phyloP scores from a whole-genome alignment of 2,113 vertebrate species.

The Diphyllodes magnificus region DNA sequence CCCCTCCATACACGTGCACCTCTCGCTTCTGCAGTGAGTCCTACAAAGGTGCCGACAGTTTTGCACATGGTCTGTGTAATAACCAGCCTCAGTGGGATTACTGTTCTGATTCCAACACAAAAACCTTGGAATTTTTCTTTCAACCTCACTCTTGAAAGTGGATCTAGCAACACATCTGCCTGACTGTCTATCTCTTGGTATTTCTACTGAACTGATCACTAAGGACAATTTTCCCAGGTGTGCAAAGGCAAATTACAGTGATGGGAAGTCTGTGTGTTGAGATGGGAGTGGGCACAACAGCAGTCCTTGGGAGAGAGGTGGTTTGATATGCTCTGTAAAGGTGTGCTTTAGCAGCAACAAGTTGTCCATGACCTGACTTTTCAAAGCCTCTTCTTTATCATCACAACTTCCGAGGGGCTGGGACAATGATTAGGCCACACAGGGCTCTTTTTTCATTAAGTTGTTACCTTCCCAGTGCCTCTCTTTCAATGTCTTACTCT shows the following conservation, averaged over 20 bases:
- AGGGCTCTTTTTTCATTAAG: neutral
- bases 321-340: neutral
- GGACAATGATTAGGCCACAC: neutral
- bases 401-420: neutral
- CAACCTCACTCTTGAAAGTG: neutral
- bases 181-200: neutral
- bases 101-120: neutral
- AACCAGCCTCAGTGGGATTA: neutral
- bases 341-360: neutral
- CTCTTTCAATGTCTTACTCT: neutral
- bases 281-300: neutral
- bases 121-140: neutral
- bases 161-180: neutral
- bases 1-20: neutral
- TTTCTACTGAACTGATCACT: neutral
- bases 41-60: neutral
- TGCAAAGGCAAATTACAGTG: neutral
- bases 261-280: neutral
- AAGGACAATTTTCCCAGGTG: neutral
- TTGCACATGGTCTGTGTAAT: neutral
- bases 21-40: neutral
- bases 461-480: neutral
- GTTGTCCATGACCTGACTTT: neutral
- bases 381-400: neutral
- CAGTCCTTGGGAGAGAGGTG: neutral